Conservation (phyloP, 2,797 vertebrate species). For the Paratrypauchen microcephalus region DNA sequence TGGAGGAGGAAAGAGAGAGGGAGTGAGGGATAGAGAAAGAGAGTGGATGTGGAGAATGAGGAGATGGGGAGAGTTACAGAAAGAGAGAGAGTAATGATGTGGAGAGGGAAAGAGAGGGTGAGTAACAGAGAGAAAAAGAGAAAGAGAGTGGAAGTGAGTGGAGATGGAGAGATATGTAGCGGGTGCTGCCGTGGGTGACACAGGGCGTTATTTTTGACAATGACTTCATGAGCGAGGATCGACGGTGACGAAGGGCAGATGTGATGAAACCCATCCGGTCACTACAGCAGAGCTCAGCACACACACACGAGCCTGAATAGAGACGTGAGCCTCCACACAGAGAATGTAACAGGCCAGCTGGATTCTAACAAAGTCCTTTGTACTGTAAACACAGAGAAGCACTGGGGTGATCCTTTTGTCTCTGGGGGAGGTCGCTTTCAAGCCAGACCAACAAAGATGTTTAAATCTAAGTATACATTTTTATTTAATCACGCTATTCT, state of each 20-base stretch:
- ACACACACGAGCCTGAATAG: constrained; percentile 17
- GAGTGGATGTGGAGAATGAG: too few relatives aligned
- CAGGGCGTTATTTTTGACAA: constrained; percentile 51
- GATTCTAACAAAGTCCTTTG: neutral
- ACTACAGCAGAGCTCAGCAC: constrained; percentile 43
- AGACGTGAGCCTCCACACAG: constrained; percentile 2
- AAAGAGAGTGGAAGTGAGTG: neutral
- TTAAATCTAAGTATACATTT: neutral
- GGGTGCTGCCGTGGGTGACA: constrained; percentile 42
- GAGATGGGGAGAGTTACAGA: neutral
- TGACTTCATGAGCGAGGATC: constrained; percentile 65
- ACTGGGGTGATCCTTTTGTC: neutral
- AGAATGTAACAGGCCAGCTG: constrained; percentile 1
- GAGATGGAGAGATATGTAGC: constrained; percentile 23
- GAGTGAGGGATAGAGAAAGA: too few relatives aligned
- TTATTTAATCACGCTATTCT: neutral
- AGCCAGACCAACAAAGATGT: neutral
- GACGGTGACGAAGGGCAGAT: constrained; percentile 48
- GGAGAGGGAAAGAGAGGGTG: neutral
- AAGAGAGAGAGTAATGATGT: neutral
- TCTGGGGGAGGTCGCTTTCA: neutral
- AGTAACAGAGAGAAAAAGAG: too few relatives aligned
- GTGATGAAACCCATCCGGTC: constrained; percentile 63
- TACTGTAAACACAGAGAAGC: constrained; percentile 3
- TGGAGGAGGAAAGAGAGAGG: too few relatives aligned